Evolutionary conservation across 1,140 invertebrate genomes (phyloP).

Genomic region (Amyelois transitella): DNA sequence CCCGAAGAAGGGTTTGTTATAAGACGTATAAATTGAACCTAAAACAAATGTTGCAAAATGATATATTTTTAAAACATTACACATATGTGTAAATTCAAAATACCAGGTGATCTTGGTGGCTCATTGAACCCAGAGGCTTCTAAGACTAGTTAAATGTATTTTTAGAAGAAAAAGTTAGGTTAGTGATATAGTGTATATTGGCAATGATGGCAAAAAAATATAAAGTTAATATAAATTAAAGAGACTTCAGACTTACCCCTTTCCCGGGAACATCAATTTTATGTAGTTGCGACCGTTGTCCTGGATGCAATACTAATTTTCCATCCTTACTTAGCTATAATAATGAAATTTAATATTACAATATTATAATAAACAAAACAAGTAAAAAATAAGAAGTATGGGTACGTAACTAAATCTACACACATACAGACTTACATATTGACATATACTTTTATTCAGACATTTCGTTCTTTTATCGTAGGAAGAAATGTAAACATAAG

Average conservation of each 20-base stretch:
- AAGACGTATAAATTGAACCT: slow-evolving; percentile 84
- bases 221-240: slow-evolving; percentile 14
- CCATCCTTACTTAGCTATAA: slow-evolving; percentile 68
- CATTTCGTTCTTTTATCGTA: not conserved
- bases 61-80: too few relatives aligned
- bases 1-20: slow-evolving; percentile 67
- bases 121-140: too few relatives aligned
- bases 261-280: slow-evolving; percentile 82
- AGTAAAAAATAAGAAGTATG: not conserved
- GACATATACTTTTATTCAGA: not conserved
- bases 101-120: too few relatives aligned
- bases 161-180: too few relatives aligned
- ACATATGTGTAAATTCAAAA: too few relatives aligned
- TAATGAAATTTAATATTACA: not conserved
- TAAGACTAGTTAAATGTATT: too few relatives aligned
- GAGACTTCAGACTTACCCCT: slow-evolving; percentile 69
- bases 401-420: not conserved
- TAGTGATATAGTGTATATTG: too few relatives aligned
- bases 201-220: too few relatives aligned
- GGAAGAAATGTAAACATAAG: too few relatives aligned
- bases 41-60: too few relatives aligned
- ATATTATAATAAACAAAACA: not conserved
- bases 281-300: slow-evolving; percentile 76
- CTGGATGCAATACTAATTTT: slow-evolving; percentile 70
- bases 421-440: not conserved